Evolutionary conservation across 1,140 invertebrate species (phyloP).

Genomic region (Heliconius hewitsoni): DNA sequence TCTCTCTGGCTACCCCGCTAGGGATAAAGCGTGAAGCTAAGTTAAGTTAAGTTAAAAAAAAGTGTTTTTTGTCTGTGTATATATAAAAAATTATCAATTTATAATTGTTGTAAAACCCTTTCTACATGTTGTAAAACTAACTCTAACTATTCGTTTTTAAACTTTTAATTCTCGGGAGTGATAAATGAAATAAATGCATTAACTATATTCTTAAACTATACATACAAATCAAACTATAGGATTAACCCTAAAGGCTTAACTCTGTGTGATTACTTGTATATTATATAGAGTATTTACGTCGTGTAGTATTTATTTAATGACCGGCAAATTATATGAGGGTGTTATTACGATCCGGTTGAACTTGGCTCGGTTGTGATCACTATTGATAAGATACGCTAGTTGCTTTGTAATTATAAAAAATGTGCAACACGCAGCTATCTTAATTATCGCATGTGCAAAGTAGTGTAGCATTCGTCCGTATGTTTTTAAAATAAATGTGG

Average conservation of each 20-base stretch:
- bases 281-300: constrained; percentile 20
- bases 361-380: constrained; percentile 55
- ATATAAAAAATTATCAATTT: too few species aligned
- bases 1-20: too few species aligned
- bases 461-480: neutral
- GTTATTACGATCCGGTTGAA: constrained; percentile 61
- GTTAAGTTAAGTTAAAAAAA: too few species aligned
- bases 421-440: constrained; percentile 28
- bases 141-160: too few species aligned
- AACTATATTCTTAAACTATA: neutral
- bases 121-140: too few species aligned
- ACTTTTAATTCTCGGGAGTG: too few species aligned
- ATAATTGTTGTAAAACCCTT: too few species aligned
- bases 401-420: constrained; percentile 30
- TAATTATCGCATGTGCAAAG: constrained; percentile 20
- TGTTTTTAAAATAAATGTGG: constrained; percentile 15
- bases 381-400: constrained; percentile 33
- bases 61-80: too few species aligned
- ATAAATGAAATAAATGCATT: neutral
- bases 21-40: too few species aligned
- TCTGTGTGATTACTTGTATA: neutral
- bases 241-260: neutral
- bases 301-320: constrained; percentile 63
- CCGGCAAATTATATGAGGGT: constrained; percentile 59
- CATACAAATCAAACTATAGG: neutral